These are phyloP conservation scores for Mythimna albipuncta DNA, from an alignment of 2,888 invertebrate genomes.

Conservation along the genomic window DNA sequence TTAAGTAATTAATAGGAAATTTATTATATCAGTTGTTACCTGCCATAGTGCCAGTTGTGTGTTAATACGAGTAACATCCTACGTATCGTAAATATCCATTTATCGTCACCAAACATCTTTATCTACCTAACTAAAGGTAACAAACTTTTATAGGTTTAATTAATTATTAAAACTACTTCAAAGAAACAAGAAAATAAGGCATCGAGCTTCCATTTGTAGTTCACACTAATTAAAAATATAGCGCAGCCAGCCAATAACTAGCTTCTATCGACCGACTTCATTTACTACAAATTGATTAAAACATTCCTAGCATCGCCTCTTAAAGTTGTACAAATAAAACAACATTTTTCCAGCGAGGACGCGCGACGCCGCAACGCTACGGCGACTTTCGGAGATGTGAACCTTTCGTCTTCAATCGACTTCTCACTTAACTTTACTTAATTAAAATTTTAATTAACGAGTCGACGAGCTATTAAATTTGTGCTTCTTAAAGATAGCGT, in stretches of 20 bases:
- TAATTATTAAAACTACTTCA: constrained; percentile 33
- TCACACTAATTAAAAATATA: constrained; percentile 40
- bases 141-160: constrained; percentile 2
- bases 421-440: constrained; percentile 49
- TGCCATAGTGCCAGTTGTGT: too few species aligned
- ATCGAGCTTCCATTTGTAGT: constrained; percentile 7
- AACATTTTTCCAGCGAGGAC: constrained; percentile 23
- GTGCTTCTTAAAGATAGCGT: constrained; percentile 49
- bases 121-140: not conserved
- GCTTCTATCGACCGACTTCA: constrained; percentile 16
- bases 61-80: too few species aligned
- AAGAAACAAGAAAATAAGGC: constrained; percentile 23
- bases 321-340: constrained; percentile 29
- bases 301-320: constrained; percentile 37
- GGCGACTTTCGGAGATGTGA: constrained; percentile 47
- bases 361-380: not conserved
- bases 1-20: not conserved
- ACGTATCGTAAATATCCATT: too few species aligned
- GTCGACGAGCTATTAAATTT: constrained; percentile 42
- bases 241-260: constrained; percentile 27
- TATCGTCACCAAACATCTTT: not conserved
- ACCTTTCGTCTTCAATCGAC: constrained; percentile 49
- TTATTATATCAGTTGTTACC: not conserved
- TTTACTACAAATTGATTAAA: constrained; percentile 51
- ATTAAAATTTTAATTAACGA: constrained; percentile 61